Percentiles rank a stretch among this genome's conserved stretches.
Evolutionary conservation across 2,888 invertebrate genomes (phyloP).

Genomic region (Chrysotoxum bicinctum): DNA sequence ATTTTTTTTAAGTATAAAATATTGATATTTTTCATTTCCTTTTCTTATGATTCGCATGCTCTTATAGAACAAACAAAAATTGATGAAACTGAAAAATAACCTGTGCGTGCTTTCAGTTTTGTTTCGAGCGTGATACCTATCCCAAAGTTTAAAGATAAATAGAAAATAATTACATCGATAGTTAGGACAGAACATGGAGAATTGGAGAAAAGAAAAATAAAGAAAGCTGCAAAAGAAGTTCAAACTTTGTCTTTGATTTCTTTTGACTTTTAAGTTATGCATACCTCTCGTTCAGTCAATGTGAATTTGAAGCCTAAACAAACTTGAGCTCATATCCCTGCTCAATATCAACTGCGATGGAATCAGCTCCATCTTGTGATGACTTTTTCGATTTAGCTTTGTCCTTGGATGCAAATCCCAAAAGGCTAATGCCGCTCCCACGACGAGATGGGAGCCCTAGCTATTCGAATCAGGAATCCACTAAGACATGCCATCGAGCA

Average conservation of each 20-base stretch:
- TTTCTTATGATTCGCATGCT: conserved; percentile 63
- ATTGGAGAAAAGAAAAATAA: background rate
- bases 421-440: conserved; percentile 77
- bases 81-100: conserved; percentile 15
- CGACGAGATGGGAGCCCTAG: conserved; percentile 80
- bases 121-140: conserved; percentile 26
- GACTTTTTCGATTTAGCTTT: conserved; percentile 78
- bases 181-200: background rate
- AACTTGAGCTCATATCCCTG: conserved; percentile 80
- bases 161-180: conserved; percentile 38
- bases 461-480: conserved; percentile 87
- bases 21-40: conserved; percentile 65
- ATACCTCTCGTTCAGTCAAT: conserved; percentile 48
- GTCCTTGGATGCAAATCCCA: conserved; percentile 79
- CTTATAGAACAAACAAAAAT: conserved; percentile 30
- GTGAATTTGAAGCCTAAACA: conserved; percentile 75
- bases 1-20: conserved; percentile 63
- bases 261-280: conserved; percentile 22
- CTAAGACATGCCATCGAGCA: conserved; percentile 95
- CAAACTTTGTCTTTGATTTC: conserved; percentile 28
- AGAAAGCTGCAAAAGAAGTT: conserved; percentile 36
- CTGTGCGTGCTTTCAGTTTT: conserved; percentile 65
- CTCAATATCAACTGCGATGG: conserved; percentile 80
- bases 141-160: conserved; percentile 34
- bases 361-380: conserved; percentile 74